A percentile compares a stretch with the other conserved stretches of the same genome.
phyloP scores from a whole-genome alignment of 1,140 invertebrate genomes.

The Brachionus rubens region DNA sequence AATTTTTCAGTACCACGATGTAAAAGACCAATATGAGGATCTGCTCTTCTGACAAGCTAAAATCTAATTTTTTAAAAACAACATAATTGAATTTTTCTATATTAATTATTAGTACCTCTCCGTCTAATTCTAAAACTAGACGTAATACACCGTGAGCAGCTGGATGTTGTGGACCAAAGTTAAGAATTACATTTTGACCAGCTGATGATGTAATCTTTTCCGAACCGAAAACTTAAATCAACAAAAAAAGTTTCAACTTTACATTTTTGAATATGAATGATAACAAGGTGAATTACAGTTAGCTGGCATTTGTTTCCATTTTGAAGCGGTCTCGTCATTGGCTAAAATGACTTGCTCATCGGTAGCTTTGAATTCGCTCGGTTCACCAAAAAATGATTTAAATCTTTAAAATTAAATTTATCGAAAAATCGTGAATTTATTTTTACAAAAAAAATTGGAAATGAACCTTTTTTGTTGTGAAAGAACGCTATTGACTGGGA shows the following conservation, averaged over 20 bases:
- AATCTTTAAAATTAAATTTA: not conserved
- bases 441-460: not conserved
- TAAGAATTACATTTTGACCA: conserved; percentile 73
- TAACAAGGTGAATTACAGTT: not conserved
- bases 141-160: conserved; percentile 95
- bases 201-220: not conserved
- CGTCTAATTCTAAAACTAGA: conserved; percentile 87
- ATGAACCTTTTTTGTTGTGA: conserved; percentile 37
- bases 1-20: conserved; percentile 95
- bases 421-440: not conserved
- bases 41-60: conserved; percentile 75
- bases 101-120: conserved; percentile 69
- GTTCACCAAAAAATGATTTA: conserved; percentile 42
- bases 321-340: conserved; percentile 36
- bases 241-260: not conserved
- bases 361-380: conserved; percentile 16
- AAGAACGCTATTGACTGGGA: conserved; percentile 10
- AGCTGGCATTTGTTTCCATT: conserved; percentile 41
- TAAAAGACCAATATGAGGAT: conserved; percentile 94
- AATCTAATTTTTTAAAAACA: conserved; percentile 13
- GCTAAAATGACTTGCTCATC: conserved; percentile 23
- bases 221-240: not conserved
- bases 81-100: not conserved
- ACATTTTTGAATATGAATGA: not conserved
- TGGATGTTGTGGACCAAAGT: conserved; percentile 97